phyloP scores from a whole-genome alignment of 2,888 invertebrate species.

The Lordiphosa fenestrarum region DNA sequence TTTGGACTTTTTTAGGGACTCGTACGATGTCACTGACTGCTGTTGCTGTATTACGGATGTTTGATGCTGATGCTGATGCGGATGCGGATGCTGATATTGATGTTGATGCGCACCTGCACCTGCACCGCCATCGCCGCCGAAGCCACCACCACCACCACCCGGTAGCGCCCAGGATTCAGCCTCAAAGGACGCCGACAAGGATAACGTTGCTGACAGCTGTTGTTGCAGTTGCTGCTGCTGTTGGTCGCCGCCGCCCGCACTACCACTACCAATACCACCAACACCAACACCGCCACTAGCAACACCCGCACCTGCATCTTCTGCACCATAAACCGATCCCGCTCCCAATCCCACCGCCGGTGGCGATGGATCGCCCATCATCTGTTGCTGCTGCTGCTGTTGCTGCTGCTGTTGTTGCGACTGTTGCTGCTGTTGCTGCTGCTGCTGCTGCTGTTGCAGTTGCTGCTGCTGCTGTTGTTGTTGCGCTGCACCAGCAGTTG shows the following conservation, averaged over 20 bases:
- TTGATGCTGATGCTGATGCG: slow-evolving; percentile 59
- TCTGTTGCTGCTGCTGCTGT: slow-evolving; percentile 21
- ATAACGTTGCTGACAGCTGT: slow-evolving; percentile 17
- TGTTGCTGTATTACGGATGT: slow-evolving; percentile 73
- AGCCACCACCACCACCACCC: slow-evolving; percentile 4
- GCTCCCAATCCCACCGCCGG: slow-evolving; percentile 16
- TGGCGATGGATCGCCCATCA: slow-evolving; percentile 11
- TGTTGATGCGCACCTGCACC: slow-evolving; percentile 57
- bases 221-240: slow-evolving; percentile 33
- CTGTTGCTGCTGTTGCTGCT: slow-evolving; percentile 36
- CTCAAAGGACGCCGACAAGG: slow-evolving; percentile 16
- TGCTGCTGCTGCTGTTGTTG: slow-evolving; percentile 25
- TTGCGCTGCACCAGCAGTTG: slow-evolving; percentile 38
- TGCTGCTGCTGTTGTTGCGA: slow-evolving; percentile 34
- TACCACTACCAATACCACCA: slow-evolving; percentile 50
- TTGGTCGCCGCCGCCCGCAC: slow-evolving; percentile 36
- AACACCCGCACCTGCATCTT: slow-evolving; percentile 70
- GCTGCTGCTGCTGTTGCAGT: slow-evolving; percentile 11
- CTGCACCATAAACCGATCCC: slow-evolving; percentile 61
- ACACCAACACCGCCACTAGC: slow-evolving; percentile 41
- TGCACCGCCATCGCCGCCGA: slow-evolving; percentile 16
- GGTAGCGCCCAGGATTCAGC: slow-evolving; percentile 2
- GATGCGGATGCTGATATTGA: slow-evolving; percentile 46
- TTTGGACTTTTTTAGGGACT: slow-evolving; percentile 90
- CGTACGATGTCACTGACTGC: slow-evolving; percentile 78